Evolutionary conservation across 2,113 vertebrate species (phyloP), one percentile per base, ranked within the genome.

Genomic region (Mus spicilegus): DNA sequence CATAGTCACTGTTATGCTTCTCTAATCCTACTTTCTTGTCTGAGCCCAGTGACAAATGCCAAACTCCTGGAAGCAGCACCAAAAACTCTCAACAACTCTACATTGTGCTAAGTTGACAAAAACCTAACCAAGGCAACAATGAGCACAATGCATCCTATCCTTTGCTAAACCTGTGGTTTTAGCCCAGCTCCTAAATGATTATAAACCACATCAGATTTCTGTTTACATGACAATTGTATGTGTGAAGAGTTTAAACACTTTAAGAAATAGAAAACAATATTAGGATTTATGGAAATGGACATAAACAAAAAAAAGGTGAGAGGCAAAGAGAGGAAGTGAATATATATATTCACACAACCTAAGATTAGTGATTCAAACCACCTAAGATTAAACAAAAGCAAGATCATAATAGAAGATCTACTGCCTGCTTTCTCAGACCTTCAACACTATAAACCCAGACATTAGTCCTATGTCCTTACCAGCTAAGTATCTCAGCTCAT

Each of bases 241-340:
- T 87, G 14, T 82, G 56, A 54, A 89, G 63, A 58, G 24, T 96
- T 89, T 58, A 89, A 0, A 46, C 10, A n/a, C 10, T 90, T 94
- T 87, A 39, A 91, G 7, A 19, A 85, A 75, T 5, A 73, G 46
- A 91, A 82, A 93, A 76, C 26, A 92, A 65, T 28, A 19, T 36
- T 51, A 54, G 80, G 39, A 39, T 91, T 93, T 96, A 42, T 69
- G 14, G 84, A 46, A 42, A 91, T 94, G 28, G 22, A 96, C 93
- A 81, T 56, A 39, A 22, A 56, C 20, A n/a, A 91, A 92, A 42
- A 17, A 89, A 87, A 91, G 67, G 12, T n/a, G 28, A 87, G 16
- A 13, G 1, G 8, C 26, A 89, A 58, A 80, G 36, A 61, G 39
- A 77, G 49, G 58, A 90, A 80, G 58, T 42, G 42, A 42, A 42